phyloP scores from a whole-genome alignment of 1,140 invertebrate genomes.

The Formica selysi region DNA sequence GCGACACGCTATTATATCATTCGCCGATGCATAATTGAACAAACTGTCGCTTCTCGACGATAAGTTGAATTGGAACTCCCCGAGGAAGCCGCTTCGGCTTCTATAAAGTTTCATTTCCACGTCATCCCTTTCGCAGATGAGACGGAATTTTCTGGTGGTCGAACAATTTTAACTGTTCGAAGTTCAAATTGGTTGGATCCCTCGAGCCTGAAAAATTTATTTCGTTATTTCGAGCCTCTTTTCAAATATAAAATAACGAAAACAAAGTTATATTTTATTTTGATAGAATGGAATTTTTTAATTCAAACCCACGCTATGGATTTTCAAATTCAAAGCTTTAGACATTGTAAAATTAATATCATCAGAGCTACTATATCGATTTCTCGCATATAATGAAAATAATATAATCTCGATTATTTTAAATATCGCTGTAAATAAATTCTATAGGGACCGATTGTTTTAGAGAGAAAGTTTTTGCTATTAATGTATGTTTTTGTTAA shows the following conservation, averaged over 20 bases:
- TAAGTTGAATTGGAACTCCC: slow-evolving; percentile 64
- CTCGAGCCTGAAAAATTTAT: neutral
- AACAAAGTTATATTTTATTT: neutral
- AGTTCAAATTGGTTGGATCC: neutral
- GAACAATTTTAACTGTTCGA: neutral
- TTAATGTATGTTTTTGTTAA: too few species aligned
- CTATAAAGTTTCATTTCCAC: slow-evolving; percentile 22
- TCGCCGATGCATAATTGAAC: slow-evolving; percentile 52
- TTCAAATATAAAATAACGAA: too few species aligned
- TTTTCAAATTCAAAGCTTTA: neutral
- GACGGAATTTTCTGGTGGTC: slow-evolving; percentile 5
- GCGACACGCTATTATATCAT: slow-evolving; percentile 29
- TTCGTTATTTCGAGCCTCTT: neutral
- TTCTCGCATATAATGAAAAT: too few species aligned
- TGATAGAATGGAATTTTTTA: neutral
- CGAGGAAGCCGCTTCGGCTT: neutral
- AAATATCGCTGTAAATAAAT: too few species aligned
- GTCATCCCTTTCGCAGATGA: neutral
- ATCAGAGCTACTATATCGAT: too few species aligned
- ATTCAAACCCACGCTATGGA: too few species aligned
- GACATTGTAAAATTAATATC: neutral
- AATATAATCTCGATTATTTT: too few species aligned
- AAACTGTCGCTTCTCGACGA: slow-evolving; percentile 20
- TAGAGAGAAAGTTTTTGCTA: too few species aligned
- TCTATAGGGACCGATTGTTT: too few species aligned